Evolutionary conservation across 2,113 vertebrate genomes (phyloP).

Genomic region (Pelmatolapia mariae): DNA sequence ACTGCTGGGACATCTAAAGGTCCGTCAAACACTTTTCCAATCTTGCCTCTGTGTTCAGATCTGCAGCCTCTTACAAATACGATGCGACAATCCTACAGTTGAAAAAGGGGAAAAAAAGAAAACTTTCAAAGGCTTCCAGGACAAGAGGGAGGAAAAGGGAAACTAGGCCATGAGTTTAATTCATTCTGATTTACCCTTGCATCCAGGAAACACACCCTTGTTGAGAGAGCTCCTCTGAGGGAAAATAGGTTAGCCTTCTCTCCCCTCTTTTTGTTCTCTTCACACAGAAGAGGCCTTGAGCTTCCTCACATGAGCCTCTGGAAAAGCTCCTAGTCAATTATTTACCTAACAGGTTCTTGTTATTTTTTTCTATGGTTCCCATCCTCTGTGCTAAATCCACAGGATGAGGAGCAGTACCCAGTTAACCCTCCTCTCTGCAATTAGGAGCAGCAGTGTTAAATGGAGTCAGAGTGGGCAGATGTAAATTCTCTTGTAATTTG

Average conservation of each 20-base stretch:
- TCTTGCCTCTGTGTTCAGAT: not conserved
- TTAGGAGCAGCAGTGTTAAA: not conserved
- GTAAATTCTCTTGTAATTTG: slow-evolving; percentile 26
- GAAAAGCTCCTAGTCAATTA: slow-evolving; percentile 24
- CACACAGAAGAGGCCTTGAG: slow-evolving; percentile 10
- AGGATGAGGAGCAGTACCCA: not conserved
- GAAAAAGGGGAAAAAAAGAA: not conserved
- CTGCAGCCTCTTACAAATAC: slow-evolving; percentile 1
- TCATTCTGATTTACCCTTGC: slow-evolving; percentile 43
- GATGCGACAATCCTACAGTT: slow-evolving; percentile 8
- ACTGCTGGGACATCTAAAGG: not conserved
- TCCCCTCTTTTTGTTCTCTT: not conserved
- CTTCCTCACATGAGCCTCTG: slow-evolving; percentile 10
- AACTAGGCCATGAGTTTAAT: slow-evolving; percentile 52
- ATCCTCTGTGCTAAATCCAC: not conserved
- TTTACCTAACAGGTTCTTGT: slow-evolving; percentile 14
- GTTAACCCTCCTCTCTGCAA: slow-evolving; percentile 19
- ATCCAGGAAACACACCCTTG: slow-evolving; percentile 47
- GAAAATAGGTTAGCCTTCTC: slow-evolving; percentile 28
- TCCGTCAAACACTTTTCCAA: not conserved
- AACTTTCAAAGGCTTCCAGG: slow-evolving; percentile 46
- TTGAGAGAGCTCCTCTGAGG: slow-evolving; percentile 22
- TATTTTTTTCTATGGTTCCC: not conserved
- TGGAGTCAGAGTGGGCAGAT: not conserved
- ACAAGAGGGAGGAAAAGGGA: not conserved